Evolutionary conservation across 2,113 vertebrate genomes (phyloP), one percentile per base, ranked within the genome.

Genomic region (Leptosomus discolor): DNA sequence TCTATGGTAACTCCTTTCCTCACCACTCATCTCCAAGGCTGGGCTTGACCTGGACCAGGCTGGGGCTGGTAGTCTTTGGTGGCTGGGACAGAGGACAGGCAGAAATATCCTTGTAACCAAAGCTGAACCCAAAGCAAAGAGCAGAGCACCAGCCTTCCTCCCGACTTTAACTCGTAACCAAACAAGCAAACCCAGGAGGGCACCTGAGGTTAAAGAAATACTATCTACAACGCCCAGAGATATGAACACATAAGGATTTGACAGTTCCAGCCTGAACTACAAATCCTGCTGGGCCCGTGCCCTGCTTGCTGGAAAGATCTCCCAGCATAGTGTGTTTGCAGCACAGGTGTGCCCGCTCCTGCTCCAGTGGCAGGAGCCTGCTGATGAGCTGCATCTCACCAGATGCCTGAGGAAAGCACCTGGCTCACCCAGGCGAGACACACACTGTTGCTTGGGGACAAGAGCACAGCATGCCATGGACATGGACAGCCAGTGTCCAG

Each of bases 321-420:
- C 70, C 48, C 65, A 50, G 60, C 14, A 16, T 12, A 8, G 7
- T 29, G 27, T 6, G 12, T 23, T 58, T 60, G 79, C 71, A 3
- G 86, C 37, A 27, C 29, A 32, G 37, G 2, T 39, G 37, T 1
- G 2, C 41, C 57, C 6, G 0, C 45, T 63, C 56, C 75, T 21
- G 29, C 32, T 51, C 54, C 65, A 20, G 5, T 5, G 3, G 39
- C 64, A 65, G 69, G 32, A 77, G 9, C 54, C 68, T 0, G 0
- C 53, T 27, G 37, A 57, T 4, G 6, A 32, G 37, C 76, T 39
- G 61, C 2, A 2, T 22, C 58, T 56, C 0, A 0, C 11, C 30
- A 53, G 36, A 32, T 0, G 5, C 41, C 29, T 1, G 2, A 85
- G 48, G 54, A 78, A 56, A 77, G 71, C 14, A 15, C 2, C 5